Conservation (phyloP, 2,797 vertebrate genomes). For the Neomorphus geoffroyi region DNA sequence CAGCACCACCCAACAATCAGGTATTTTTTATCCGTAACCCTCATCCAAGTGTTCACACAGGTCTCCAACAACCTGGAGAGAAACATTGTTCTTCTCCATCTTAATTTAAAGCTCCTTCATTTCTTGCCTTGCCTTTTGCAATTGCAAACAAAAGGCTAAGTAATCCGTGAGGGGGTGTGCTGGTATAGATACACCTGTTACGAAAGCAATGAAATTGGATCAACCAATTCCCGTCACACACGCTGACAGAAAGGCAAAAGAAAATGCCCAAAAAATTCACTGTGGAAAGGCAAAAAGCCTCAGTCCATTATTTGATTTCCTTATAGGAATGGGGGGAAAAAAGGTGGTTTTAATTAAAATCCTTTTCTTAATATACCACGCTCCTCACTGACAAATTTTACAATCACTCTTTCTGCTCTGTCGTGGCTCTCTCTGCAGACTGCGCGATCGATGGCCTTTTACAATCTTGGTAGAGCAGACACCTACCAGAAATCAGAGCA, state of each 20-base stretch:
- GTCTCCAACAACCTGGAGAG: neutral
- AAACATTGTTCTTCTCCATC: accelerated
- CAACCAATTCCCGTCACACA: neutral
- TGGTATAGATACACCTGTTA: neutral
- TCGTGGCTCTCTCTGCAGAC: neutral
- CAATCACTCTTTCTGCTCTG: neutral
- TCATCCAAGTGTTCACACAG: neutral
- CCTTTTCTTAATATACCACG: neutral
- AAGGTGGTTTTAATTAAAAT: neutral
- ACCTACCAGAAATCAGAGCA: accelerated
- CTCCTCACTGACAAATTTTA: neutral
- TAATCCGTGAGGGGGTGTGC: neutral
- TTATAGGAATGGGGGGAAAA: neutral
- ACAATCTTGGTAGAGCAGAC: accelerated
- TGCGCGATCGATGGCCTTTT: accelerated
- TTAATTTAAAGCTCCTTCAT: neutral
- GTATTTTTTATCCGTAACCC: neutral
- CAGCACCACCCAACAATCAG: neutral
- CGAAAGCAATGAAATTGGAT: neutral
- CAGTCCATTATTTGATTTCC: neutral
- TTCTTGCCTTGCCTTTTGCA: neutral
- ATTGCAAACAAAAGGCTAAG: neutral
- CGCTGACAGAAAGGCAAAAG: neutral
- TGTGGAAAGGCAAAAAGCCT: neutral
- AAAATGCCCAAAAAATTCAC: too few relatives aligned